phyloP scores from a whole-genome alignment of 2,113 vertebrate species.

The Picathartes gymnocephalus region DNA sequence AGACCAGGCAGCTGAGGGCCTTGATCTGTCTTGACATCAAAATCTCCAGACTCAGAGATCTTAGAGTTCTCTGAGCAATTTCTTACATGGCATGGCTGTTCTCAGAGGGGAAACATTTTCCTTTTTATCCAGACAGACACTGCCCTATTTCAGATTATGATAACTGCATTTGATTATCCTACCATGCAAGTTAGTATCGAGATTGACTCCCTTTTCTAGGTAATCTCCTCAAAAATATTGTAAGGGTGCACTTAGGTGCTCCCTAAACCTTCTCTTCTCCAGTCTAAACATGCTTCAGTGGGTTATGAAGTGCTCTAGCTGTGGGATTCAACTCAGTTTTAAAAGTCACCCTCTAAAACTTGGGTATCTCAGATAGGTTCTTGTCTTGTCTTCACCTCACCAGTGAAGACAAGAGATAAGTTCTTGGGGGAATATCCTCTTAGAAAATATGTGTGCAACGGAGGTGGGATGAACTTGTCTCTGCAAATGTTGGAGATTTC shows the following conservation, averaged over 20 bases:
- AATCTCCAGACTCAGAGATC: not conserved
- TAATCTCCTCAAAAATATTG: not conserved
- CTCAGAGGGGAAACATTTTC: not conserved
- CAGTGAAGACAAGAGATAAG: not conserved
- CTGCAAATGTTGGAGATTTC: not conserved
- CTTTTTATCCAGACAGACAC: not conserved
- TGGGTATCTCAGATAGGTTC: not conserved
- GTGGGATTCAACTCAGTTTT: not conserved
- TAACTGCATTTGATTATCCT: not conserved
- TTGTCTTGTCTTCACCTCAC: not conserved
- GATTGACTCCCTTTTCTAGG: not conserved
- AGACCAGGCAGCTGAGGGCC: not conserved
- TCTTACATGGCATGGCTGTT: not conserved
- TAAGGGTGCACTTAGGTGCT: not conserved
- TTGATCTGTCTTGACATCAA: not conserved
- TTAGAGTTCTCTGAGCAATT: not conserved
- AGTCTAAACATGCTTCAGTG: not conserved
- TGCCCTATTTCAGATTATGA: not conserved
- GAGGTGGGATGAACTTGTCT: not conserved
- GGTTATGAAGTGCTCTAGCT: not conserved
- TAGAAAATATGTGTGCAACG: not conserved
- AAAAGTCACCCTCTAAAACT: not conserved
- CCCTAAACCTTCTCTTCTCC: not conserved
- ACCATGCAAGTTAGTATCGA: not conserved
- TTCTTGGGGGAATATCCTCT: not conserved